Evolutionary conservation across 2,888 invertebrate species (phyloP).

Genomic region (Gastrophysa polygoni): DNA sequence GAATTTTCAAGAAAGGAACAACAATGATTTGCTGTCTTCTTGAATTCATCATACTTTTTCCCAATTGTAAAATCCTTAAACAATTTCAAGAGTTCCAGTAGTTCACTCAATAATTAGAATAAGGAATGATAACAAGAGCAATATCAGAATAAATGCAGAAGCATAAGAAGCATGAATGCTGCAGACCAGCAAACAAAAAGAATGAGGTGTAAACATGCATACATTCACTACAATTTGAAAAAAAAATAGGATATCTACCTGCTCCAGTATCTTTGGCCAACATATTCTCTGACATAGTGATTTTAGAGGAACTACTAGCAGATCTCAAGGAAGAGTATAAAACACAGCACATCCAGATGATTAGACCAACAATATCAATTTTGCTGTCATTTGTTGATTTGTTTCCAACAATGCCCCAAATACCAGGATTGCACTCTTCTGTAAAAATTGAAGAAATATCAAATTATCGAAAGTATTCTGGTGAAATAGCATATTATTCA

Average conservation of each 20-base stretch:
- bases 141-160: no score
- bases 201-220: background rate
- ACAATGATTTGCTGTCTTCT: no score
- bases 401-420: constrained; percentile 60
- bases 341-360: constrained; percentile 94
- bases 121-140: no score
- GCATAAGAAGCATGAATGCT: no score
- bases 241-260: constrained; percentile 58
- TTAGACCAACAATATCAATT: constrained; percentile 89
- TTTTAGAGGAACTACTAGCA: constrained; percentile 90
- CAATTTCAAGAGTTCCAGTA: no score
- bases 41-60: no score
- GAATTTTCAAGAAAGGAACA: no score
- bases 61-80: no score
- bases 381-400: constrained; percentile 45
- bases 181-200: background rate
- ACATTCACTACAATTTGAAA: background rate
- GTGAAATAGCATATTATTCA: no score
- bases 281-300: constrained; percentile 85
- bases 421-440: constrained; percentile 80
- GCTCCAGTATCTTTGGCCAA: constrained; percentile 74
- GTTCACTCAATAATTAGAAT: no score
- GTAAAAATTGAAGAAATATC: constrained; percentile 17
- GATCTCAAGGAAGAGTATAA: constrained; percentile 95
- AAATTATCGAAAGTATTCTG: no score